Base-by-base conservation (phyloP, 23 tunicate genomes). In the Clavelina lepadiformis region DNA sequence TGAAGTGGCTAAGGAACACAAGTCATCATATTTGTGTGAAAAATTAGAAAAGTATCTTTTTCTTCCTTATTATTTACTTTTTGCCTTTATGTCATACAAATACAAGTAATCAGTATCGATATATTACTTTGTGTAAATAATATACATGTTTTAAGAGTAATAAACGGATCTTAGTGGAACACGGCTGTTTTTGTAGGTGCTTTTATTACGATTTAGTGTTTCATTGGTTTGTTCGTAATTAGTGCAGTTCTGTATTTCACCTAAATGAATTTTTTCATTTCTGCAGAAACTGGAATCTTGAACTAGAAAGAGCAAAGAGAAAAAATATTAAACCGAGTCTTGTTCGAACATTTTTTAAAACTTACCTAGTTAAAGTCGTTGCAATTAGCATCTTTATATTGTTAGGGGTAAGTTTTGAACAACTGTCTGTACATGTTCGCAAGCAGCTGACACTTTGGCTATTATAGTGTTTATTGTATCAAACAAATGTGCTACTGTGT, bases 31-130 rank as follows among this genome's bases (percentile, higher is more conserved):
- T 23, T 8, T 73, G 58, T 53, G 60, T 32, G 18, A 56, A 32
- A 31, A 55, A 8, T 46, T 81, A 46, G 88, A 81, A 63, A 59
- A 61, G 88, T 81, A n/a, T 21, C 18, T 0, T 21, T 65, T 65
- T 18, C 0, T 45, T 18, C 31, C 19, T 13, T 19, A 15, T 31
- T 61, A 0, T 66, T 20, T 47, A 0, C 11, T 18, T 0, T 11
- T 41, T 8, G 49, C 49, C 49, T 41, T 8, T 41, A 15, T 41
- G 49, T 11, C 49, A 41, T 8, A 41, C 49, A 41, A 41, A 8
- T 8, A 8, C 11, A 11, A 8, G 49, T 8, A 41, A 11, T 41
- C 13, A 41, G 15, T 15, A 8, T 8, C 49, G 49, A 15, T 41
- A 41, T 41, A 41, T 41, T 15, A 41, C 49, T 8, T 41, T 8